Evolutionary conservation across 2,888 invertebrate species (phyloP).

Genomic region (Eumacrocentrus americanus): DNA sequence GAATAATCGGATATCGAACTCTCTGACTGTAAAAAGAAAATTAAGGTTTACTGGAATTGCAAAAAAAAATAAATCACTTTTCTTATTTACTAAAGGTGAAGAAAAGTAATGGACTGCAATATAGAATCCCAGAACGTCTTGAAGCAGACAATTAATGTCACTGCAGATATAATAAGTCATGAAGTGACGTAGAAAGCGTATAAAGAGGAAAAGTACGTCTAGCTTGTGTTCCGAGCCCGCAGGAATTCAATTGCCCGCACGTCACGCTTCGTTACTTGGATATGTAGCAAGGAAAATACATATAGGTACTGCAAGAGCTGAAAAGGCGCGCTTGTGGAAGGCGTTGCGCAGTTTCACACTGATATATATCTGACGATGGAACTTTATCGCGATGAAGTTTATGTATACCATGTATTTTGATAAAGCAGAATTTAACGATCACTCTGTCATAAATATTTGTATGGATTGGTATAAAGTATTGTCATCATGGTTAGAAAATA

Average conservation of each 20-base stretch:
- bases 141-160: neutral
- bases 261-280: neutral
- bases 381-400: neutral
- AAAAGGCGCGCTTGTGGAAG: neutral
- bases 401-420: neutral
- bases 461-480: no score
- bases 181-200: neutral
- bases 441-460: neutral
- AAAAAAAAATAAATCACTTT: neutral
- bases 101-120: neutral
- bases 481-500: neutral
- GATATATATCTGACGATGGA: neutral
- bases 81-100: no score
- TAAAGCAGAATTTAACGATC: neutral
- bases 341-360: neutral
- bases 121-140: neutral
- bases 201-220: neutral
- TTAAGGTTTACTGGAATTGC: neutral
- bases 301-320: neutral
- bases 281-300: neutral
- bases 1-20: slow-evolving; percentile 47
- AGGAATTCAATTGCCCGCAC: slow-evolving; percentile 6
- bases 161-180: neutral
- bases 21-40: slow-evolving; percentile 40
- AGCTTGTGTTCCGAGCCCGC: neutral